These are phyloP conservation scores for Cephus rjabovi DNA, from an alignment of 2,888 invertebrate genomes.

Conservation along the genomic window DNA sequence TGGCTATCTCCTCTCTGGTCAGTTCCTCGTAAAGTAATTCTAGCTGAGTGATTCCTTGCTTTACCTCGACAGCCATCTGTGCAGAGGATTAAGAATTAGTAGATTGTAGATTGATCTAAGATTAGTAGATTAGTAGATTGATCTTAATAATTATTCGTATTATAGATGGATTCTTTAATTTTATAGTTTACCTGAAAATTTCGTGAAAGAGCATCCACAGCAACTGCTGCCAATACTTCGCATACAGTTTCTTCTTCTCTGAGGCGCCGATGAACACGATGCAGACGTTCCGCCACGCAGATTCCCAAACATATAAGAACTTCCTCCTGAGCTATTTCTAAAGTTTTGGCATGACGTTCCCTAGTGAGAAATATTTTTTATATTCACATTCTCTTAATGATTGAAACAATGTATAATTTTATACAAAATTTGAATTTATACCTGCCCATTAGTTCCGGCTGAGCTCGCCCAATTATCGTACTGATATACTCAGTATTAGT, in stretches of 20 bases:
- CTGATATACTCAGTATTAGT: conserved; percentile 90
- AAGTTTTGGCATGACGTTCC: conserved; percentile 95
- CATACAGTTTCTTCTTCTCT: conserved; percentile 95
- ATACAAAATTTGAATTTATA: conserved; percentile 48
- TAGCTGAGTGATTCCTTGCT: conserved; percentile 88
- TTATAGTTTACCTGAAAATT: conserved; percentile 77
- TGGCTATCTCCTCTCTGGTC: conserved; percentile 85
- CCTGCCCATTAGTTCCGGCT: conserved; percentile 91
- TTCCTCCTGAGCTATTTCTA: conserved; percentile 97
- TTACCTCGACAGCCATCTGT: conserved; percentile 86
- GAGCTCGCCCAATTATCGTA: conserved; percentile 88
- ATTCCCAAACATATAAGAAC: conserved; percentile 94
- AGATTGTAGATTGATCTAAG: too few relatives aligned
- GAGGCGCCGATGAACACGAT: conserved; percentile 86
- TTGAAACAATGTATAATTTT: conserved; percentile 1
- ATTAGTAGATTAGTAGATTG: neutral
- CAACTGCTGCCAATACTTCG: conserved; percentile 90
- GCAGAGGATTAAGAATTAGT: conserved; percentile 7
- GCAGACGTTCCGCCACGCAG: conserved; percentile 90
- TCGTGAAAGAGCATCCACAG: conserved; percentile 86
- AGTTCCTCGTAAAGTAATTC: conserved; percentile 90
- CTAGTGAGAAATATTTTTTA: conserved; percentile 56
- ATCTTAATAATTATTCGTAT: neutral
- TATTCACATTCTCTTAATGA: conserved; percentile 6
- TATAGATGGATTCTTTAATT: neutral